Conservation (phyloP, 2,113 vertebrate species). For the Crypturellus undulatus region DNA sequence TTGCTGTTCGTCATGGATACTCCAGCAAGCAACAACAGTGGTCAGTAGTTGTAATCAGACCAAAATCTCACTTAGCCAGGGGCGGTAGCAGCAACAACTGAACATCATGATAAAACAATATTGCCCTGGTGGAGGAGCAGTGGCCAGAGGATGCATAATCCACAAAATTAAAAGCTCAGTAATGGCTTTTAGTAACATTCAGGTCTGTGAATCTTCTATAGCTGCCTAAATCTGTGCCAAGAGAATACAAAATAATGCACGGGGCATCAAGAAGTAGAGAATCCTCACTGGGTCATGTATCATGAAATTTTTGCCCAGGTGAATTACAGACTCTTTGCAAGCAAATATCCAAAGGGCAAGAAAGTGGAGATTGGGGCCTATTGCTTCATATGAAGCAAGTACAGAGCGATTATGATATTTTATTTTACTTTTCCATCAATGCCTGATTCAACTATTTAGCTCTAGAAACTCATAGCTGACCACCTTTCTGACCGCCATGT, state of each 20-base stretch:
- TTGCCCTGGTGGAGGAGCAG: neutral
- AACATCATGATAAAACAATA: neutral
- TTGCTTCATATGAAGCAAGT: neutral
- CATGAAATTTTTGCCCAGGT: neutral
- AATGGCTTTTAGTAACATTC: neutral
- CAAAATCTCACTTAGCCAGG: neutral
- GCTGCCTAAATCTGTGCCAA: neutral
- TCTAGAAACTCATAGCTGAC: neutral
- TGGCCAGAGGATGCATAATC: neutral
- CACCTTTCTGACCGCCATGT: neutral
- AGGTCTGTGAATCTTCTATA: neutral
- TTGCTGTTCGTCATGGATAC: neutral
- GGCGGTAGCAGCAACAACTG: neutral
- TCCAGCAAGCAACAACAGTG: neutral
- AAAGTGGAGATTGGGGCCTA: neutral
- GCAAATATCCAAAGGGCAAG: neutral
- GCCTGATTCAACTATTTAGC: neutral
- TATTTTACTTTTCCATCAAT: neutral
- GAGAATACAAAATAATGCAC: neutral
- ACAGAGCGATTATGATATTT: neutral
- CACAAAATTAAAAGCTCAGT: constrained; percentile 6
- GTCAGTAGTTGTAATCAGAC: fast-evolving
- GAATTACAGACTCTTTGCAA: neutral
- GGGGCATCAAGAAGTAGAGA: neutral
- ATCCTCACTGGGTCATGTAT: neutral